These are phyloP conservation scores for Amphipoea lucens DNA, from an alignment of 2,888 invertebrate species.

Conservation along the genomic window DNA sequence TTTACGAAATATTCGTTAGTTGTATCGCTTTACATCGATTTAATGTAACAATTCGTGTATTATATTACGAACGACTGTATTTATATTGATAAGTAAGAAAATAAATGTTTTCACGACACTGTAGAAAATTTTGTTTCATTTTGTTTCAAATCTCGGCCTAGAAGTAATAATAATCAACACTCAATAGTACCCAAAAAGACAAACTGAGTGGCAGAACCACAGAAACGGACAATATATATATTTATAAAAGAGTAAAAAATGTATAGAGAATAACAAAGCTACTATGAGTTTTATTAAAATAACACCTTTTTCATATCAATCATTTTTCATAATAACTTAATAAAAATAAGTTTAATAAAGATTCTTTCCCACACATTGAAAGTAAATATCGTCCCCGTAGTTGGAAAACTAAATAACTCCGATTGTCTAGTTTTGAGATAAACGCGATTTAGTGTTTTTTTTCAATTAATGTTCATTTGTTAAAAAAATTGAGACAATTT, in stretches of 20 bases:
- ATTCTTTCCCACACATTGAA: neutral
- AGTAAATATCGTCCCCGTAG: too few species aligned
- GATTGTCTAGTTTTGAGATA: too few species aligned
- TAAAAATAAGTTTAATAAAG: neutral
- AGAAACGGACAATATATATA: too few species aligned
- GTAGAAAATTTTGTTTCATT: slow-evolving; percentile 51
- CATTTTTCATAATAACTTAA: neutral
- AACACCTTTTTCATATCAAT: neutral
- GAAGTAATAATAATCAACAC: neutral
- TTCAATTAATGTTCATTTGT: too few species aligned
- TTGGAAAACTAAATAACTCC: too few species aligned
- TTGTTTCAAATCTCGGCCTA: neutral
- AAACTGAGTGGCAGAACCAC: neutral
- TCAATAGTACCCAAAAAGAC: neutral
- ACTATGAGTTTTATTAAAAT: neutral
- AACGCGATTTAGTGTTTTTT: too few species aligned
- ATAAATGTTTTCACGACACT: slow-evolving; percentile 85
- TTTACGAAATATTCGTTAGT: slow-evolving; percentile 76
- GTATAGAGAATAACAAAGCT: neutral
- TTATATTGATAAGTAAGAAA: slow-evolving; percentile 79
- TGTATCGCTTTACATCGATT: slow-evolving; percentile 75
- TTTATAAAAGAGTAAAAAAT: neutral
- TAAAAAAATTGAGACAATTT: too few species aligned
- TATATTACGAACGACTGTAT: slow-evolving; percentile 80
- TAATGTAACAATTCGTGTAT: slow-evolving; percentile 73